Conservation (phyloP, 2,113 vertebrate genomes). For the Leptobrachium leishanense region DNA sequence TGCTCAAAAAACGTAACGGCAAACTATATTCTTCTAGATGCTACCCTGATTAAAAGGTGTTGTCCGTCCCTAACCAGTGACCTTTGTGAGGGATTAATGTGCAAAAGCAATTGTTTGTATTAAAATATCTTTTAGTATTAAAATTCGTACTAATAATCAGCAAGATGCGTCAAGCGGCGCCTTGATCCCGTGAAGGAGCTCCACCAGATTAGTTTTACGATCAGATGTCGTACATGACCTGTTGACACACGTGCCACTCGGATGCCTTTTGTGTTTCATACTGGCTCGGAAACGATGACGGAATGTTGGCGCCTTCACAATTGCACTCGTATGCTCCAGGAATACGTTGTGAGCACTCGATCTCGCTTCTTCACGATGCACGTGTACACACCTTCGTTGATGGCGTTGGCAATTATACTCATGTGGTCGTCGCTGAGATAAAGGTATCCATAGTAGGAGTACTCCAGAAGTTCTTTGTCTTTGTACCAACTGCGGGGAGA, state of each 20-base stretch:
- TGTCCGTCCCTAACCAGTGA: slow-evolving; percentile 21
- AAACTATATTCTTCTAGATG: slow-evolving; percentile 13
- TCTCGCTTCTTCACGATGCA: slow-evolving; percentile 87
- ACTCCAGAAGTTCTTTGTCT: slow-evolving; percentile 90
- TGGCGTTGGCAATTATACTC: slow-evolving; percentile 91
- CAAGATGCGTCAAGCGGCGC: not conserved
- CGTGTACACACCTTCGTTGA: slow-evolving; percentile 93
- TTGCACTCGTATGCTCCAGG: slow-evolving; percentile 87
- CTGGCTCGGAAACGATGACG: too few relatives aligned
- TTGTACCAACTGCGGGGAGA: slow-evolving; percentile 87
- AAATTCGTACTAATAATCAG: not conserved
- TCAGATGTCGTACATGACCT: not conserved
- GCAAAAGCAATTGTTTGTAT: slow-evolving; percentile 18
- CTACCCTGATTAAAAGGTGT: slow-evolving; percentile 23
- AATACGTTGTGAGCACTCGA: slow-evolving; percentile 87
- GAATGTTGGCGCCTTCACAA: too few relatives aligned
- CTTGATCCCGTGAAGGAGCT: not conserved
- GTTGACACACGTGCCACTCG: too few relatives aligned
- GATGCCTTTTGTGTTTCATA: too few relatives aligned
- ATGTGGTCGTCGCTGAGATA: slow-evolving; percentile 85
- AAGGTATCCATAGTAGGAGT: slow-evolving; percentile 89
- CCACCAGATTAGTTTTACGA: not conserved
- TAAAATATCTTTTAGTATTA: not conserved
- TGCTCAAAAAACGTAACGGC: not conserved
- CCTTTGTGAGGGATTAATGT: slow-evolving; percentile 26